Evolutionary conservation across 2,113 vertebrate species (phyloP).

Genomic region (Camelus bactrianus): DNA sequence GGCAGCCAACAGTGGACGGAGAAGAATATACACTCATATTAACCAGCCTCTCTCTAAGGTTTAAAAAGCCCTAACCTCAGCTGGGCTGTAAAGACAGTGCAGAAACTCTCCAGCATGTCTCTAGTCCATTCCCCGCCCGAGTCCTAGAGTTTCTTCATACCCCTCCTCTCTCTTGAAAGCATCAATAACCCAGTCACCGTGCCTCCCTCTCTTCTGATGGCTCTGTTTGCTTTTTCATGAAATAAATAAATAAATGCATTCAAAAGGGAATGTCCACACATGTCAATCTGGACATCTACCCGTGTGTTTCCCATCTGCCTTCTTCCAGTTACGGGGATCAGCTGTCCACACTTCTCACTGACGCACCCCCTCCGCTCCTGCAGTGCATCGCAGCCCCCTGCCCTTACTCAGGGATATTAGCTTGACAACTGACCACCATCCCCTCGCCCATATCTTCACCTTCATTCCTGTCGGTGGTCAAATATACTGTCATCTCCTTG

Average conservation of each 20-base stretch:
- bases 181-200: neutral
- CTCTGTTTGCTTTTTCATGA: neutral
- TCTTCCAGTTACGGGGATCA: neutral
- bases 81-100: neutral
- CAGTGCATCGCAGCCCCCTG: no score
- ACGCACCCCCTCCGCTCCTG: neutral
- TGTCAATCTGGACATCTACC: neutral
- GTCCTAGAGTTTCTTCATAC: neutral
- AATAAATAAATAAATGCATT: neutral
- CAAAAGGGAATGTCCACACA: neutral
- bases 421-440: neutral
- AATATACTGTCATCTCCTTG: neutral
- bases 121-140: neutral
- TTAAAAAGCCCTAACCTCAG: neutral
- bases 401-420: neutral
- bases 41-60: neutral
- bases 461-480: neutral
- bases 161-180: neutral
- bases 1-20: neutral
- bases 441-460: neutral
- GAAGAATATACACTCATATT: neutral
- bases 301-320: neutral
- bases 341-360: neutral
- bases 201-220: neutral
- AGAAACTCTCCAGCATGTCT: neutral